Evolutionary conservation across 2,888 invertebrate species (phyloP).

Genomic region (Epistrophe eligans): DNA sequence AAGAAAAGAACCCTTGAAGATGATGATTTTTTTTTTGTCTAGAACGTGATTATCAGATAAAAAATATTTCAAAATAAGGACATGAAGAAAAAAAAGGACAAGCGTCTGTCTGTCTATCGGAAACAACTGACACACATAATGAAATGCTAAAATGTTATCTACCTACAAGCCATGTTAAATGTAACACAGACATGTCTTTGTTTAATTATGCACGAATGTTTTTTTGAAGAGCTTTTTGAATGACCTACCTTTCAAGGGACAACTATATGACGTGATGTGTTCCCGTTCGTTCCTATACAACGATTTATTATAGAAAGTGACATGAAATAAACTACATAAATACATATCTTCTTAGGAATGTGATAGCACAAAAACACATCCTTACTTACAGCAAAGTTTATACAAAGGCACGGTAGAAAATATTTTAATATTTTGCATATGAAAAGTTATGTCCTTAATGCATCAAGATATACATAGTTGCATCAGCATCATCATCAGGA

Average conservation of each 20-base stretch:
- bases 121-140: background rate
- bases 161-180: background rate
- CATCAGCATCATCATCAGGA: background rate
- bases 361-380: background rate
- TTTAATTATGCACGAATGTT: constrained; percentile 24
- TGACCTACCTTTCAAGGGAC: background rate
- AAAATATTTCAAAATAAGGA: constrained; percentile 10
- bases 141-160: background rate
- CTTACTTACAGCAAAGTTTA: background rate
- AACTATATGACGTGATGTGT: background rate
- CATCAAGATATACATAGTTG: background rate
- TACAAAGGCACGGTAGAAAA: constrained; percentile 9
- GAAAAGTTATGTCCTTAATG: background rate
- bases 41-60: background rate
- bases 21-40: background rate
- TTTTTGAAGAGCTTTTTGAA: constrained; percentile 3
- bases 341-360: background rate
- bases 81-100: background rate
- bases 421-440: constrained; percentile 13
- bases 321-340: background rate
- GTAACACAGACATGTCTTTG: constrained; percentile 9
- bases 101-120: background rate
- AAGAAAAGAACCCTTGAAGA: background rate
- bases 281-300: background rate
- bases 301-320: constrained; percentile 6